Evolutionary conservation across 1,140 invertebrate genomes (phyloP), one percentile per base, ranked within the genome.

Genomic region (Stegodyphus mimosarum): DNA sequence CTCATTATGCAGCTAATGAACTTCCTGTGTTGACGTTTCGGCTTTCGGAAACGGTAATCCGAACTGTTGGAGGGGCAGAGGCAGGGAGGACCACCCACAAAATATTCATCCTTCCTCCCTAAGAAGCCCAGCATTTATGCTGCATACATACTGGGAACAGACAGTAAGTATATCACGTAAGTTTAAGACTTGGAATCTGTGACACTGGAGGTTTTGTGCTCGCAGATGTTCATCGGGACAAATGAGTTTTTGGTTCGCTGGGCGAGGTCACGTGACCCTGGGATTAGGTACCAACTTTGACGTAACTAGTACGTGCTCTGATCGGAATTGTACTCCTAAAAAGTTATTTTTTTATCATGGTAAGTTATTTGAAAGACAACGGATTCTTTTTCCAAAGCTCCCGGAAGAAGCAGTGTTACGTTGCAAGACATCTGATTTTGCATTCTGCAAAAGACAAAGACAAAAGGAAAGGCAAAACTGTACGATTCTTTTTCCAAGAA

Each of bases 21-120:
- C 76, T 78, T 78, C 76, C 76, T 78, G 76, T 69, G 76, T 78
- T 78, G 76, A 78, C 76, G 76, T 78, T 69, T 51, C 76, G 76
- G 74, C 55, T 55, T 76, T 15, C 63, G 49, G n/a, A 78, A 78
- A 33, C 64, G 17, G 76, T 52, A 78, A 67, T 64, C 52, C n/a
- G 76, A 78, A 17, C 55, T 18, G 55, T 60, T 18, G 60, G 33
- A 51, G 9, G 33, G 55, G 5, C 18, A 48, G 73, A 60, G 53
- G 33, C 11, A 49, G 64, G 55, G 49, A 13, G 17, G 76, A 78
- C 66, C 74, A 76, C 74, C 74, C 74, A 76, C 33, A 33, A 48
- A 76, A 76, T 55, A 48, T 76, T 76, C 52, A 33, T 50, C n/a
- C 74, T 60, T 48, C 17, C 52, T 60, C 51, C 6, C 74, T 55